Evolutionary conservation across 2,888 invertebrate genomes (phyloP).

Genomic region (Unio pictorum): DNA sequence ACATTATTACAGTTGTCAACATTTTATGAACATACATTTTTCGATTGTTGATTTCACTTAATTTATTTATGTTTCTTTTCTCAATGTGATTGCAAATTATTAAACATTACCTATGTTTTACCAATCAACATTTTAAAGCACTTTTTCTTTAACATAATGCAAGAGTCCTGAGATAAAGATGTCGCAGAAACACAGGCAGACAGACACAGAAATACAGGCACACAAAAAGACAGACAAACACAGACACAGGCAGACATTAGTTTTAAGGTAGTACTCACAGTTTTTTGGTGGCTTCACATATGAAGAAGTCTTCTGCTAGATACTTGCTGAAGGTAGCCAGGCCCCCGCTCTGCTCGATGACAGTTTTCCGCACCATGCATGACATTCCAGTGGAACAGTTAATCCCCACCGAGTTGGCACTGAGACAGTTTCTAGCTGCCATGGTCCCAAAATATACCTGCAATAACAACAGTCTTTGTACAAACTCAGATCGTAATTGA

Average conservation of each 20-base stretch:
- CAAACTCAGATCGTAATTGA: too few species aligned
- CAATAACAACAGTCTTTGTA: slow-evolving; percentile 6
- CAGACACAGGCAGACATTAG: neutral
- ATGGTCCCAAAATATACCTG: slow-evolving; percentile 96
- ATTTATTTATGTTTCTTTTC: too few species aligned
- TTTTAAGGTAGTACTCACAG: slow-evolving; percentile 57
- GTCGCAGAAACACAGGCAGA: too few species aligned
- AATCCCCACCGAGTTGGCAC: slow-evolving; percentile 90
- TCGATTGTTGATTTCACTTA: too few species aligned
- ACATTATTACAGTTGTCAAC: too few species aligned
- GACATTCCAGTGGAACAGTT: slow-evolving; percentile 99
- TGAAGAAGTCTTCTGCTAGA: slow-evolving; percentile 98
- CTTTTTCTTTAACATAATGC: too few species aligned
- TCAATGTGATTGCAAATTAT: too few species aligned
- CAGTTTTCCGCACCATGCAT: slow-evolving; percentile 88
- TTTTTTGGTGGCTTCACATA: slow-evolving; percentile 90
- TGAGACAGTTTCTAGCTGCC: slow-evolving; percentile 94
- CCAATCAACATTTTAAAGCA: too few species aligned
- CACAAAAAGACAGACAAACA: neutral
- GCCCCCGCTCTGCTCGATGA: slow-evolving; percentile 91
- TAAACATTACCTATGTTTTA: too few species aligned
- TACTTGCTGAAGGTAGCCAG: slow-evolving; percentile 92
- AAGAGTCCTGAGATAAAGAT: too few species aligned
- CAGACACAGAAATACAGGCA: too few species aligned
- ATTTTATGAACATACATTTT: too few species aligned